Percentiles rank a stretch among this genome's conserved stretches.
phyloP scores from a whole-genome alignment of 2,888 invertebrate species.

The Mactromeris polynyma region DNA sequence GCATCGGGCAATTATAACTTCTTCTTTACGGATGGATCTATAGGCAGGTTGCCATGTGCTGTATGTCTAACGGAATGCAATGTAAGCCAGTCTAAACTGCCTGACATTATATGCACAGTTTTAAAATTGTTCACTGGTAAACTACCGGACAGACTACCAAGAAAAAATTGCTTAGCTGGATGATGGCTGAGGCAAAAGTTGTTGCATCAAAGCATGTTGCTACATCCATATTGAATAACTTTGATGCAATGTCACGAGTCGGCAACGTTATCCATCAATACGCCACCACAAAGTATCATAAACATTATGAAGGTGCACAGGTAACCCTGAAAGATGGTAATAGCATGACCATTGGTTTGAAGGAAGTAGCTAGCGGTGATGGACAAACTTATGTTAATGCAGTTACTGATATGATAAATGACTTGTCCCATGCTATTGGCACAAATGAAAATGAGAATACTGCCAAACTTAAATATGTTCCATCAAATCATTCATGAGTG shows the following conservation, averaged over 20 bases:
- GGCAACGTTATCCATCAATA: conserved; percentile 11
- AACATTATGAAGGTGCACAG: conserved; percentile 20
- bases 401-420: not conserved
- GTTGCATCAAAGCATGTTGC: conserved; percentile 21
- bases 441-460: not conserved
- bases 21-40: too few species aligned
- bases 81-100: too few species aligned
- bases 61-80: too few species aligned
- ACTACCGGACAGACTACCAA: too few species aligned
- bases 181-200: conserved; percentile 7
- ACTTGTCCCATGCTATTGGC: not conserved
- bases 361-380: not conserved
- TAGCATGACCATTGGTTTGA: not conserved
- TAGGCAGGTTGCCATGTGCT: too few species aligned
- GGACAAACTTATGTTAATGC: not conserved
- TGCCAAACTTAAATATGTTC: conserved; percentile 26
- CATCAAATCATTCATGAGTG: conserved; percentile 12
- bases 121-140: too few species aligned
- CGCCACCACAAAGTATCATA: conserved; percentile 17
- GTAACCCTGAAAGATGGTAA: not conserved
- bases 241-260: not conserved
- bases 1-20: too few species aligned
- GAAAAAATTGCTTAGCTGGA: conserved; percentile 27
- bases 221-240: not conserved
- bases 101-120: too few species aligned